Evolutionary conservation across 2,888 invertebrate species (phyloP).

Genomic region (Sarcophaga variegata): DNA sequence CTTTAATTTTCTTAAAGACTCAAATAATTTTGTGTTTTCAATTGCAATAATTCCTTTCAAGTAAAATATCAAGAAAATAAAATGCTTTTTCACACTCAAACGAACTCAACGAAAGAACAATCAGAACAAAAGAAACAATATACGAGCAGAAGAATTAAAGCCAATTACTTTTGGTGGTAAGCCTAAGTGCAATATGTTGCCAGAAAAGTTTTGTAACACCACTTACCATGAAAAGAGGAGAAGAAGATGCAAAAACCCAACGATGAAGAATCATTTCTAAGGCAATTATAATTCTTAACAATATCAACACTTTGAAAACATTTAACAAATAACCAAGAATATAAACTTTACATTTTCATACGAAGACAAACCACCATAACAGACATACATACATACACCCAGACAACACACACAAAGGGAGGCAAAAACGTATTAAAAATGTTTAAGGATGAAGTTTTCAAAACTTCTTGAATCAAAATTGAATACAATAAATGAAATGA

Average conservation of each 20-base stretch:
- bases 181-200: conserved; percentile 70
- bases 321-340: conserved; percentile 17
- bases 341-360: background rate
- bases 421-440: background rate
- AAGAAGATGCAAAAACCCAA: conserved; percentile 59
- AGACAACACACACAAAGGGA: conserved; percentile 11
- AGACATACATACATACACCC: conserved; percentile 17
- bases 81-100: background rate
- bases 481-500: conserved; percentile 26
- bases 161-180: conserved; percentile 66
- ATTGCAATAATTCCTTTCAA: conserved; percentile 14
- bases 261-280: conserved; percentile 60
- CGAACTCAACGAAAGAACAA: background rate
- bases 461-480: conserved; percentile 42
- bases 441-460: conserved; percentile 61
- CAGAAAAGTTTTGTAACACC: conserved; percentile 68
- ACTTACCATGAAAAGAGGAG: conserved; percentile 55
- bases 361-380: too few relatives aligned
- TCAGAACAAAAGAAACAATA: conserved; percentile 10
- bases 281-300: conserved; percentile 63
- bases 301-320: conserved; percentile 50
- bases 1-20: background rate
- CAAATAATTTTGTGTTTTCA: background rate
- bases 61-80: background rate
- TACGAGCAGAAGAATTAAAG: conserved; percentile 20